These are phyloP conservation scores for Periophthalmus modestus DNA, from an alignment of 2,113 vertebrate species.

Conservation along the genomic window DNA sequence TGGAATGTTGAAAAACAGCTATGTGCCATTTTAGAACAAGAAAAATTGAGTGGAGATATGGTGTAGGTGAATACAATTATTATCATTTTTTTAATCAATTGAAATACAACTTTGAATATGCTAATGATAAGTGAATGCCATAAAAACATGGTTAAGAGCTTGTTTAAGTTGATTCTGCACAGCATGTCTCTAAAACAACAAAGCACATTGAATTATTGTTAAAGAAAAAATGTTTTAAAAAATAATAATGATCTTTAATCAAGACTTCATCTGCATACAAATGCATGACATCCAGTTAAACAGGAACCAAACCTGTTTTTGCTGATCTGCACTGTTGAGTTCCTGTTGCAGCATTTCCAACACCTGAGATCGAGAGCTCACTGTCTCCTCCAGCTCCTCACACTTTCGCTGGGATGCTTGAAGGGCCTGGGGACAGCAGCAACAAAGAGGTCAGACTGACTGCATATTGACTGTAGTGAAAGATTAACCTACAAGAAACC, in stretches of 20 bases:
- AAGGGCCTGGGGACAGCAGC: constrained; percentile 73
- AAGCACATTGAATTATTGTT: no score
- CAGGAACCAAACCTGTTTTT: constrained; percentile 83
- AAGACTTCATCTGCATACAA: background rate
- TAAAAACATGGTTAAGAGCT: no score
- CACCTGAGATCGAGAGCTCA: constrained; percentile 81
- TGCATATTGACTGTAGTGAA: no score
- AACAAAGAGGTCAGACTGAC: background rate
- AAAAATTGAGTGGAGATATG: no score
- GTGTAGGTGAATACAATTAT: no score
- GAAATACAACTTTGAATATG: no score
- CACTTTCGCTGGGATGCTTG: constrained; percentile 76
- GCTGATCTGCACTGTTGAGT: constrained; percentile 80
- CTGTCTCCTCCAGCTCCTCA: constrained; percentile 84
- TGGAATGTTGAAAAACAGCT: no score
- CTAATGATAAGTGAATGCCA: no score
- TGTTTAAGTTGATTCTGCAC: no score
- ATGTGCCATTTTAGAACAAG: no score
- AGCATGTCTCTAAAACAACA: no score
- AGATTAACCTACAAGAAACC: background rate
- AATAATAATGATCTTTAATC: background rate
- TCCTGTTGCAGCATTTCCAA: constrained; percentile 90
- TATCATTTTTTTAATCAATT: no score
- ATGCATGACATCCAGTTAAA: background rate
- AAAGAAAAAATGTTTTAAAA: background rate